Base-by-base conservation (phyloP, 2,888 invertebrate genomes). In the Trachelus tabidus region DNA sequence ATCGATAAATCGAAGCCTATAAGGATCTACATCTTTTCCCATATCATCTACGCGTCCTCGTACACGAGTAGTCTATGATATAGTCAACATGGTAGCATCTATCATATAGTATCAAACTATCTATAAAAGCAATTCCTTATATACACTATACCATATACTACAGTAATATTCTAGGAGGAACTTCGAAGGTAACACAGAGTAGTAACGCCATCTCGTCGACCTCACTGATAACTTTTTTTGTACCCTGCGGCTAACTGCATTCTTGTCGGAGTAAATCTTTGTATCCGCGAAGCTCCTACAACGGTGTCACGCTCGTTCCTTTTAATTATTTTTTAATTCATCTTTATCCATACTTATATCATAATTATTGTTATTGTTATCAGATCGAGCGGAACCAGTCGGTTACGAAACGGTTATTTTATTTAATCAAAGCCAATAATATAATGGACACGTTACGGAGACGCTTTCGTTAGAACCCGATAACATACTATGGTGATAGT, bases 1-100 rank as follows among this genome's bases (percentile, higher is more conserved):
- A 85, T 85, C 87, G 87, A 89, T 90, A 89, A 90, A 90, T 90
- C 89, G 86, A 84, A 81, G 81, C 86, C 85, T 87, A 81, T 71
- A 71, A 12, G 71, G n/a, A 34, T 31, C 71, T 71, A 34, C 31
- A 31, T 31, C 71, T 12, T 34, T 71, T 15, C 33, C 31, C 33
- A 77, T 79, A 73, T 79, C 76, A 85, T 85, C 82, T 86, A 81
- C 82, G 75, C 56, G 73, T 69, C 73, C 68, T 75, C 73, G 68
- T 56, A n/a, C 15, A 56, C 40, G 31, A 31, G 68, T 37, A n/a
- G 34, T 73, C 34, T 37, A 40, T 73, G 23, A 78, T 75, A 74
- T 23, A 56, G 23, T 15, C 23, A 56, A 23, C 23, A 2, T 56
- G 9, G 56, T 23, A 56, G 23, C 56, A 56, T 56, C 56, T 56